Evolutionary conservation across 2,888 invertebrate genomes (phyloP).

Genomic region (Bellardia pandia): DNA sequence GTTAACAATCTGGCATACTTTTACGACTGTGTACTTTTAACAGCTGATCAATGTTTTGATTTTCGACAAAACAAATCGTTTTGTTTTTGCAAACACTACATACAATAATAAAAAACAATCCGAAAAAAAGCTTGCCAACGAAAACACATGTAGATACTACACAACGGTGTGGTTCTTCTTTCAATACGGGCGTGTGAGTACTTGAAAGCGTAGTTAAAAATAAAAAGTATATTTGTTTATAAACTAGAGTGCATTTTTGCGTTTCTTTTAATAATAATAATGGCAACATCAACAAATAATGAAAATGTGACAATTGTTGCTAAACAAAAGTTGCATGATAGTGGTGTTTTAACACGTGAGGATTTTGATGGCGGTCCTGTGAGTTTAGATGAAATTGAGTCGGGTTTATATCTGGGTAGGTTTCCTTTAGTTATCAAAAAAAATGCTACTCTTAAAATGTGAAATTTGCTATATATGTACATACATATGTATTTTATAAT

Average conservation of each 20-base stretch:
- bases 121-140: conserved; percentile 5
- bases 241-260: background rate
- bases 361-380: conserved; percentile 84
- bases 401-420: conserved; percentile 82
- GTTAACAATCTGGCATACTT: background rate
- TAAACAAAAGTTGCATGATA: conserved; percentile 69
- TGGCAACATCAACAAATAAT: conserved; percentile 34
- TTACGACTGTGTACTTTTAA: background rate
- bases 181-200: conserved; percentile 1
- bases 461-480: background rate
- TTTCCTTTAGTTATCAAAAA: background rate
- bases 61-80: background rate
- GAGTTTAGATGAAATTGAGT: conserved; percentile 83
- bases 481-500: background rate
- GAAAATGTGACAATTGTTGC: conserved; percentile 23
- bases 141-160: conserved; percentile 61
- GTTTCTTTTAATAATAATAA: conserved; percentile 12
- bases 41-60: conserved; percentile 56
- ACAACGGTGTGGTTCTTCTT: conserved; percentile 59
- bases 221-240: background rate
- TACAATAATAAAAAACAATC: background rate
- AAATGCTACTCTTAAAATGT: background rate
- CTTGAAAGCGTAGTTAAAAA: background rate
- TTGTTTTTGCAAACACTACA: conserved; percentile 31
- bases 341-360: conserved; percentile 79